These are phyloP conservation scores for Hormaphis cornu DNA, from an alignment of 1,140 invertebrate genomes.

Conservation along the genomic window DNA sequence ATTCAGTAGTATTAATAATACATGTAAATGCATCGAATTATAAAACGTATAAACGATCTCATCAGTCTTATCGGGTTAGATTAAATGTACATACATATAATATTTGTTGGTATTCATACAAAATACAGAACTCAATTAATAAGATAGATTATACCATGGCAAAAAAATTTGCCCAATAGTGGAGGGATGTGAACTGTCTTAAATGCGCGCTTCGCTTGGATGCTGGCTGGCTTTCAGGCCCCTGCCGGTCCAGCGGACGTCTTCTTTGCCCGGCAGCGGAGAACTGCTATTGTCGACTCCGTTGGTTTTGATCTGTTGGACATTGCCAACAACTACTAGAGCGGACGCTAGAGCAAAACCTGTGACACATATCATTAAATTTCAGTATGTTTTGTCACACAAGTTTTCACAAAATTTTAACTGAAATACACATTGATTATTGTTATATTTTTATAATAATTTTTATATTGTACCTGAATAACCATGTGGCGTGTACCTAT, in stretches of 20 bases:
- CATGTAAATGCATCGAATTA: conserved; percentile 13
- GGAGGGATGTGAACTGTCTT: too few relatives aligned
- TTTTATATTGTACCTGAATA: conserved; percentile 63
- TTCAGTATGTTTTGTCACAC: not conserved
- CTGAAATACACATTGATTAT: too few relatives aligned
- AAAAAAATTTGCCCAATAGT: too few relatives aligned
- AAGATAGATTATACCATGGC: too few relatives aligned
- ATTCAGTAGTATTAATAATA: not conserved
- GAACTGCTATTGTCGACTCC: conserved; percentile 8
- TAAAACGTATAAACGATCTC: conserved; percentile 13
- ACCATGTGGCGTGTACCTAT: conserved; percentile 68
- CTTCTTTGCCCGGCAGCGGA: conserved; percentile 17
- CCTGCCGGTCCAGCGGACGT: conserved; percentile 15
- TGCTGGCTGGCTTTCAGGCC: conserved; percentile 24
- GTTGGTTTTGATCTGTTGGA: conserved; percentile 9
- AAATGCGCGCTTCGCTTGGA: conserved; percentile 18
- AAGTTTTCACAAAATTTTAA: not conserved
- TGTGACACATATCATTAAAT: conserved; percentile 41
- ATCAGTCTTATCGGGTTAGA: conserved; percentile 28
- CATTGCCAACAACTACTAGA: conserved; percentile 70
- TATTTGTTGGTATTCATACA: not conserved
- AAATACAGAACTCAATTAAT: too few relatives aligned
- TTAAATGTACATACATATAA: not conserved
- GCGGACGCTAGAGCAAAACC: conserved; percentile 76
- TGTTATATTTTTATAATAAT: not conserved